These are phyloP conservation scores for Andricus grossulariae DNA, from an alignment of 1,140 invertebrate genomes.

Conservation along the genomic window DNA sequence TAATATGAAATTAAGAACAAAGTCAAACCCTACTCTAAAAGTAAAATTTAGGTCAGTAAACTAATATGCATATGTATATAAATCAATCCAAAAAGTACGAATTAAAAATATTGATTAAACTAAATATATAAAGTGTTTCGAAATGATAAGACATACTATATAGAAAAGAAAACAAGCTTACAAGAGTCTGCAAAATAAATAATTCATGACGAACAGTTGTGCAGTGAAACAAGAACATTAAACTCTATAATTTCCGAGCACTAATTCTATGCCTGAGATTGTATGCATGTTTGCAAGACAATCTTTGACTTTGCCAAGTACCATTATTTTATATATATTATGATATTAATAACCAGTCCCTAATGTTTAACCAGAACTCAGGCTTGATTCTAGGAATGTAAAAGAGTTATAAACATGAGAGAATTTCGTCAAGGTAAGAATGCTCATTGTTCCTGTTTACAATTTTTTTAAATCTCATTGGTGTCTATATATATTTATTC, in stretches of 20 bases:
- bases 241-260: slow-evolving; percentile 16
- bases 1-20: no score
- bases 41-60: no score
- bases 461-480: no score
- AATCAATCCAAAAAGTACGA: no score
- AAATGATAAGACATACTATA: no score
- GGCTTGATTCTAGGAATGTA: background rate
- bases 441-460: no score
- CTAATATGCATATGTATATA: no score
- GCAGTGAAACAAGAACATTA: background rate
- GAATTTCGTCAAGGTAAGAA: background rate
- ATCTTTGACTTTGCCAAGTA: slow-evolving; percentile 2
- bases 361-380: background rate
- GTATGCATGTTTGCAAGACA: slow-evolving; percentile 12
- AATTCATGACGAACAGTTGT: slow-evolving; percentile 7
- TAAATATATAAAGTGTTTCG: no score
- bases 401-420: background rate
- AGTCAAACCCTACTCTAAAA: no score
- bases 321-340: background rate
- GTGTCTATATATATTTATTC: slow-evolving; percentile 8
- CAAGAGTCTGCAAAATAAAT: background rate
- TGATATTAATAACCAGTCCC: background rate
- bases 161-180: background rate
- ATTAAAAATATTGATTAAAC: no score
- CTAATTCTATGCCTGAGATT: background rate